Percentiles rank a stretch among this genome's conserved stretches.
phyloP scores from a whole-genome alignment of 2,888 invertebrate species.

The Drosophila algonquin region DNA sequence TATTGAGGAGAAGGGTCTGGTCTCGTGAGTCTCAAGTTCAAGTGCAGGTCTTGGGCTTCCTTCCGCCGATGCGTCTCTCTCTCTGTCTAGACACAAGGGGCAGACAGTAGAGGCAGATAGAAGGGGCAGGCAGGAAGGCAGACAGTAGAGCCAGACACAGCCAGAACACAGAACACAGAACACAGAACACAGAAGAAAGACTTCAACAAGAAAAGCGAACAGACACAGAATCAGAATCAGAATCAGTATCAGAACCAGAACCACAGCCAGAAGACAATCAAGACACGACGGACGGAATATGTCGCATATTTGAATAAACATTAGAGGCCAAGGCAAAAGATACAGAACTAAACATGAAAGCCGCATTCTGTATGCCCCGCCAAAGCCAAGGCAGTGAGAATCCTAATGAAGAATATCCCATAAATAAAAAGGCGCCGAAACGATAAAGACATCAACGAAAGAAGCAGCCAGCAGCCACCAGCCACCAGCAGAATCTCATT shows the following conservation, averaged over 20 bases:
- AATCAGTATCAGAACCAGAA: neutral
- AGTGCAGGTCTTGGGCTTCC: slow-evolving; percentile 65
- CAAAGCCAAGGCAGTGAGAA: slow-evolving; percentile 53
- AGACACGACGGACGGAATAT: slow-evolving; percentile 20
- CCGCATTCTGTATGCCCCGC: slow-evolving; percentile 19
- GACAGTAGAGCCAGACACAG: slow-evolving; percentile 19
- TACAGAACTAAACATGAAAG: slow-evolving; percentile 28
- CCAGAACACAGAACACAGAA: slow-evolving; percentile 2
- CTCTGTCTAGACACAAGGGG: slow-evolving; percentile 39
- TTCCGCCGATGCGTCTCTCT: slow-evolving; percentile 37
- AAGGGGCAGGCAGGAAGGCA: slow-evolving; percentile 9
- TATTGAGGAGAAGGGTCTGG: neutral
- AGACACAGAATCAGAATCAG: neutral
- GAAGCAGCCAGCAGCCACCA: slow-evolving; percentile 31
- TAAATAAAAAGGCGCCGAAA: slow-evolving; percentile 46
- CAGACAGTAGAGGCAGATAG: slow-evolving; percentile 16
- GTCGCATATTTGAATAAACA: slow-evolving; percentile 63
- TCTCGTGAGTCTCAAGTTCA: slow-evolving; percentile 63
- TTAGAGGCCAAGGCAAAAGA: slow-evolving; percentile 43
- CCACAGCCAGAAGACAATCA: slow-evolving; percentile 25
- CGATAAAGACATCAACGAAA: slow-evolving; percentile 57
- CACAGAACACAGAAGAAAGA: slow-evolving; percentile 19
- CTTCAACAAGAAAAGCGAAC: slow-evolving; percentile 14
- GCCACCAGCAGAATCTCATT: slow-evolving; percentile 54
- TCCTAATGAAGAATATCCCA: slow-evolving; percentile 58